Conservation (phyloP, 2,888 invertebrate genomes). For the Clostera curtula region DNA sequence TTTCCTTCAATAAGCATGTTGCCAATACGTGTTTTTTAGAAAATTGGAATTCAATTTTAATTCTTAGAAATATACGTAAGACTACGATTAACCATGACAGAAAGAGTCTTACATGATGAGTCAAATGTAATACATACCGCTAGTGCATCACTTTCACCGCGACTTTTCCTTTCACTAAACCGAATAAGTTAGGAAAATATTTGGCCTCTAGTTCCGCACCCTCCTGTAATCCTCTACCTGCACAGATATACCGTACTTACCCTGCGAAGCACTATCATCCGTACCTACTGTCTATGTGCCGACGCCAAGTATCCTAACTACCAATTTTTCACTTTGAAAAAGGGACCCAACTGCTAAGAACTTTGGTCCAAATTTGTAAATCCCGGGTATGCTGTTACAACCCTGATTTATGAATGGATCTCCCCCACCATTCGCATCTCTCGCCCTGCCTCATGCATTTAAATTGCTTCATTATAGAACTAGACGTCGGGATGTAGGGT, state of each 20-base stretch:
- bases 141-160: slow-evolving; percentile 62
- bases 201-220: slow-evolving; percentile 62
- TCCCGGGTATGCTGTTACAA: slow-evolving; percentile 21
- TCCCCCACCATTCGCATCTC: slow-evolving; percentile 65
- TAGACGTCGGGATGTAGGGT: slow-evolving; percentile 66
- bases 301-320: slow-evolving; percentile 16
- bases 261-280: slow-evolving; percentile 68
- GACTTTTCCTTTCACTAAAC: slow-evolving; percentile 66
- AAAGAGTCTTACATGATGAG: no score
- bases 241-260: slow-evolving; percentile 69
- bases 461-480: slow-evolving; percentile 76
- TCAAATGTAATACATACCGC: no score
- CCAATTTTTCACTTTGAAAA: slow-evolving; percentile 10
- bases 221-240: slow-evolving; percentile 71
- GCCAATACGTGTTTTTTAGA: no score
- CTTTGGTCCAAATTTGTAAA: slow-evolving; percentile 20
- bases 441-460: slow-evolving; percentile 76
- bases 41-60: no score
- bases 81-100: no score
- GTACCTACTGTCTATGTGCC: slow-evolving; percentile 47
- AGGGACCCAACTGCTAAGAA: slow-evolving; percentile 11
- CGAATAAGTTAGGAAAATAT: slow-evolving; percentile 70
- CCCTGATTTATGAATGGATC: slow-evolving; percentile 25
- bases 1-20: no score
- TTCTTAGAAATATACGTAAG: no score